Evolutionary conservation across 2,113 vertebrate species (phyloP).

Genomic region (Heterochromis multidens): DNA sequence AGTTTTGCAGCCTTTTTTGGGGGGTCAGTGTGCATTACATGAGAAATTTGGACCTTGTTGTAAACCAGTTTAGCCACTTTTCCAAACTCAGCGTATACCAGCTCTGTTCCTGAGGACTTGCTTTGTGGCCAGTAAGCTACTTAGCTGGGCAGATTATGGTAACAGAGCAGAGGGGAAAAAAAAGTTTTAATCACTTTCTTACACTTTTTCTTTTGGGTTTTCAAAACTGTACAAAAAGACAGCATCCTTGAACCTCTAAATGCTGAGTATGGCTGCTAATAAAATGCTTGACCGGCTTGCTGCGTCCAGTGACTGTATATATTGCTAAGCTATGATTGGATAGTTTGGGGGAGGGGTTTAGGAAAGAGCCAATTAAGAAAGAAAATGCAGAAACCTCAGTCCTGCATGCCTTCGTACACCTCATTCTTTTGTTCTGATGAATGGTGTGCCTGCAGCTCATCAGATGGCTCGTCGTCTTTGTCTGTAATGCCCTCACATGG

Average conservation of each 20-base stretch:
- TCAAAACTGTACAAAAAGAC: not conserved
- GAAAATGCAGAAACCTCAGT: not conserved
- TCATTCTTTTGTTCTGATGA: constrained; percentile 22
- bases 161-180: not conserved
- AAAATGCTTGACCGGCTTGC: not conserved
- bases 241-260: not conserved
- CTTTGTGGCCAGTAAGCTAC: not conserved
- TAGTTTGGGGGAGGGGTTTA: not conserved
- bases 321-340: not conserved
- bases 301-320: not conserved
- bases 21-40: not conserved
- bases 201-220: not conserved
- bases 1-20: not conserved
- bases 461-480: constrained; percentile 45
- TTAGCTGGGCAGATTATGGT: not conserved
- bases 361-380: not conserved
- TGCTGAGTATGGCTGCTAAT: not conserved
- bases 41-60: not conserved
- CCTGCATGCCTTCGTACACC: not conserved
- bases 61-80: not conserved
- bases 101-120: not conserved
- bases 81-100: not conserved
- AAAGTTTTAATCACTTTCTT: not conserved
- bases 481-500: constrained; percentile 52
- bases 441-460: constrained; percentile 35